These are phyloP conservation scores for Erinaceus europaeus DNA, from an alignment of 2,113 vertebrate species.

Conservation along the genomic window DNA sequence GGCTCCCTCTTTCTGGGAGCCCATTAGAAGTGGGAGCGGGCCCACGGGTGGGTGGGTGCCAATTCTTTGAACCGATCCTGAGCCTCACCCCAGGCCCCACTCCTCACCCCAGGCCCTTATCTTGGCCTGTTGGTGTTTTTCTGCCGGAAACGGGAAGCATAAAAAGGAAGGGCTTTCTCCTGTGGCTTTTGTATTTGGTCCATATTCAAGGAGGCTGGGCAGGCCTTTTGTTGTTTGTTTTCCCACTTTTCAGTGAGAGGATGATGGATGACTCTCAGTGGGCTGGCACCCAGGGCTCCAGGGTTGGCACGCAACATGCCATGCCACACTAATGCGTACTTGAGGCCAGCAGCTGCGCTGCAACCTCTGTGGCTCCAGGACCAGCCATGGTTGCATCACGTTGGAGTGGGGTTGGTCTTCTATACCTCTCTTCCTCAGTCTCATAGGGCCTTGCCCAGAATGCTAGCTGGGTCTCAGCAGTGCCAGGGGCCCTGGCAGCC, in stretches of 20 bases:
- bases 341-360: rapidly evolving
- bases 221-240: constrained; percentile 62
- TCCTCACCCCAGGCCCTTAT: constrained; percentile 70
- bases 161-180: constrained; percentile 78
- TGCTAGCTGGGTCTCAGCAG: not conserved
- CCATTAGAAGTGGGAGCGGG: not conserved
- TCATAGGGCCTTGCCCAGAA: no score
- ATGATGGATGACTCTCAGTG: not conserved
- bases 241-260: constrained; percentile 42
- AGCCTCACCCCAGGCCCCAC: not conserved
- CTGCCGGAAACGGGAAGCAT: constrained; percentile 80
- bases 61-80: constrained; percentile 55
- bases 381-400: rapidly evolving
- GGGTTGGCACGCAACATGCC: not conserved
- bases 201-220: not conserved
- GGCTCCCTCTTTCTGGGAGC: not conserved
- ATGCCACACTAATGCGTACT: not conserved
- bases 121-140: constrained; percentile 21
- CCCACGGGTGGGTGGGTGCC: not conserved
- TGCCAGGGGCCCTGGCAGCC: constrained; percentile 53
- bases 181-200: constrained; percentile 63
- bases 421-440: no score
- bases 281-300: rapidly evolving
- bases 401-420: no score
- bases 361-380: rapidly evolving